These are phyloP conservation scores for Melanotaenia duboulayi DNA, from an alignment of 2,113 vertebrate species.

Conservation along the genomic window DNA sequence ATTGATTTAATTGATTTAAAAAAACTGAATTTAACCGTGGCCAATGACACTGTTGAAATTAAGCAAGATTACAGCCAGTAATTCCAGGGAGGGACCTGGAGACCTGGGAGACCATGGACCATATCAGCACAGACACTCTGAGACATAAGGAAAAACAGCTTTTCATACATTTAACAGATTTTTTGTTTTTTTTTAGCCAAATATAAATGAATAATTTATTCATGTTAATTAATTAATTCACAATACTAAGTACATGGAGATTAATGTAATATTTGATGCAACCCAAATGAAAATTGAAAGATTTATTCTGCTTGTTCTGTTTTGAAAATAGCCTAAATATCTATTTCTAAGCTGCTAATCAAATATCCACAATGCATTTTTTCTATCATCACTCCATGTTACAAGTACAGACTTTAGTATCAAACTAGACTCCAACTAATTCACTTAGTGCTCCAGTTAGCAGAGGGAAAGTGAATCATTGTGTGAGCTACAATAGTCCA, in stretches of 20 bases:
- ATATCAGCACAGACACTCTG: background rate
- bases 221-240: no score
- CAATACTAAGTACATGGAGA: no score
- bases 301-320: background rate
- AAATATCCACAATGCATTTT: conserved; percentile 15
- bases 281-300: background rate
- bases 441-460: conserved; percentile 68
- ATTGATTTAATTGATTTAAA: no score
- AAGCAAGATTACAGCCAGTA: conserved; percentile 32
- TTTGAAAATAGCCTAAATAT: background rate
- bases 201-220: background rate
- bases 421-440: conserved; percentile 62
- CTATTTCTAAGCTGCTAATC: conserved; percentile 7
- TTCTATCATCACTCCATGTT: conserved; percentile 3
- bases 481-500: conserved; percentile 69
- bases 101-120: conserved; percentile 26
- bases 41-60: conserved; percentile 31
- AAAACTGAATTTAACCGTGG: no score
- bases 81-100: conserved; percentile 30
- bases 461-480: conserved; percentile 63
- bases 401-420: conserved; percentile 35
- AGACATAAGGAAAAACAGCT: background rate
- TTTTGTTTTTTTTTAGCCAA: conserved; percentile 3
- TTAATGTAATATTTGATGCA: no score
- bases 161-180: background rate